These are phyloP conservation scores for Patella caerulea DNA, from an alignment of 2,888 invertebrate species.

Conservation along the genomic window DNA sequence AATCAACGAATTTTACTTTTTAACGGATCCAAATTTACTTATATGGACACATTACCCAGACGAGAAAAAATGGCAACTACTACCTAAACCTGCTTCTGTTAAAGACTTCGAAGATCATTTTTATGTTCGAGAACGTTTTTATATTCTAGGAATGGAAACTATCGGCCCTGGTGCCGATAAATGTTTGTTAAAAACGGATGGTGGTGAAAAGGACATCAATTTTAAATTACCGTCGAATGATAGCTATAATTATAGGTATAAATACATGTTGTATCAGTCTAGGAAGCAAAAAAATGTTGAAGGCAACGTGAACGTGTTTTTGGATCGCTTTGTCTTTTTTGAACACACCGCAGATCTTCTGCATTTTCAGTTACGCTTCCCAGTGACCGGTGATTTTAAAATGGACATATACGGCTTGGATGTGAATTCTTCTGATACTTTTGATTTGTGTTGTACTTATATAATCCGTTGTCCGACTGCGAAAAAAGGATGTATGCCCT, in stretches of 20 bases:
- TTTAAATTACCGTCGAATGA: constrained; percentile 54
- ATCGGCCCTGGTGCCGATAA: constrained; percentile 20
- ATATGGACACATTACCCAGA: constrained; percentile 68
- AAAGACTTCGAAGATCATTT: constrained; percentile 61
- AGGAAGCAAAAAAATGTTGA: constrained; percentile 29
- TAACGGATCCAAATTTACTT: constrained; percentile 65
- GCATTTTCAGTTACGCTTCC: constrained; percentile 57
- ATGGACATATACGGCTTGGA: constrained; percentile 67
- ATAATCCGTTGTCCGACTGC: constrained; percentile 59
- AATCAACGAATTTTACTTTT: constrained; percentile 69
- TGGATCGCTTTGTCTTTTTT: constrained; percentile 66
- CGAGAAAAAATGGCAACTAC: constrained; percentile 64
- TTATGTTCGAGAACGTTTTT: constrained; percentile 66
- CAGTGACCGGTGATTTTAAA: constrained; percentile 62
- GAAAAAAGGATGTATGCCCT: constrained; percentile 56
- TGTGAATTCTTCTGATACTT: constrained; percentile 54
- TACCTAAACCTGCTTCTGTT: constrained; percentile 51
- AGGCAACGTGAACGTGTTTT: constrained; percentile 45
- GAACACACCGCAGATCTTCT: constrained; percentile 57
- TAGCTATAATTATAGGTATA: constrained; percentile 57
- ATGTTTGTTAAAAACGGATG: constrained; percentile 52
- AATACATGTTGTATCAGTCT: constrained; percentile 64
- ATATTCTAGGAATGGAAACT: constrained; percentile 56
- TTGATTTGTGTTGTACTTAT: constrained; percentile 67
- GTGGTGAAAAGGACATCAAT: constrained; percentile 60